Conservation (phyloP, 2,888 invertebrate genomes). For the Tenthredo mesomela region DNA sequence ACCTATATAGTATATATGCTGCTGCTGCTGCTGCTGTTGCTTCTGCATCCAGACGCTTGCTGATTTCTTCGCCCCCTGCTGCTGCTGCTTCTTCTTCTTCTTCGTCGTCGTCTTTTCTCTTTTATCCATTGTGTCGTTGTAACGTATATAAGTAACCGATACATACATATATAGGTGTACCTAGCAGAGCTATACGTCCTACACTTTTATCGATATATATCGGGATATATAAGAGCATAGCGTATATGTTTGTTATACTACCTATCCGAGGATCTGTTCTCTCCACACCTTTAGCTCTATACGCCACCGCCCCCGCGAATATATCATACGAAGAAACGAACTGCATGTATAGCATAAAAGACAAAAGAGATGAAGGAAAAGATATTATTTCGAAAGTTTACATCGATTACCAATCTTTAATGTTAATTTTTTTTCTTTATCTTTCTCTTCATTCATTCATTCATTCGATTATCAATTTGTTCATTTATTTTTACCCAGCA, state of each 20-base stretch:
- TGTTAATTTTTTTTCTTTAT: too few species aligned
- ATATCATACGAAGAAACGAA: background rate
- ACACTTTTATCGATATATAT: background rate
- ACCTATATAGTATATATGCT: background rate
- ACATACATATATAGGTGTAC: too few species aligned
- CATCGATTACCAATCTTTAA: too few species aligned
- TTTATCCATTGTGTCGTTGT: conserved; percentile 6
- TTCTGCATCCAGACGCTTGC: background rate
- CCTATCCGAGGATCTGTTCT: background rate
- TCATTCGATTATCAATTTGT: too few species aligned
- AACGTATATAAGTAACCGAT: background rate
- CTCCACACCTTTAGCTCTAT: background rate
- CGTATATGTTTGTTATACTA: background rate
- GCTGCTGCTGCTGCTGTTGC: background rate
- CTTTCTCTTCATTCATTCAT: too few species aligned
- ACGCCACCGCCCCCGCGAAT: background rate
- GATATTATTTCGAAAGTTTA: too few species aligned
- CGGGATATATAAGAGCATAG: too few species aligned
- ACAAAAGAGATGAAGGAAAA: too few species aligned
- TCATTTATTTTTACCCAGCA: too few species aligned
- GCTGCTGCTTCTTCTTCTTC: background rate
- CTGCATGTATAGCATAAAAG: background rate
- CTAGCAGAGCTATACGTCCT: too few species aligned
- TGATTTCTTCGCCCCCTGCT: background rate
- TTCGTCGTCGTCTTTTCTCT: background rate